These are phyloP conservation scores for Brenthis daphne DNA, from an alignment of 2,888 invertebrate species.

Conservation along the genomic window DNA sequence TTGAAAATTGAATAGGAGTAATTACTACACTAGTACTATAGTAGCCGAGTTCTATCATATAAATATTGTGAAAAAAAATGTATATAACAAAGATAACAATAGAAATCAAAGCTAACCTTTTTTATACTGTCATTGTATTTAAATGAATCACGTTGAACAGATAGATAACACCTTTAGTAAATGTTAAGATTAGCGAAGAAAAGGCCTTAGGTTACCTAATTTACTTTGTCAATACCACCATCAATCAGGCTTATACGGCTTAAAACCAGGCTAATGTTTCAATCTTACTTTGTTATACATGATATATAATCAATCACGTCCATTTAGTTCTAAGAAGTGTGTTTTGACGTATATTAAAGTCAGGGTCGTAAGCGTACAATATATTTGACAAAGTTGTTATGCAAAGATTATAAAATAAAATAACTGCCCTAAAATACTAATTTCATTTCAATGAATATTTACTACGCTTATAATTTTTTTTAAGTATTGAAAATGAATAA, in stretches of 20 bases:
- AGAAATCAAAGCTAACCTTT: too few relatives aligned
- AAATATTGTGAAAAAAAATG: too few relatives aligned
- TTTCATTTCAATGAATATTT: not conserved
- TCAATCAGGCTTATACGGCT: conserved; percentile 55
- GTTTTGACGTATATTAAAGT: conserved; percentile 6
- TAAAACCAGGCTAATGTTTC: conserved; percentile 38
- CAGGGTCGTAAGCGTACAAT: conserved; percentile 7
- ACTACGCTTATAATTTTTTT: too few relatives aligned
- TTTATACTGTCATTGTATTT: too few relatives aligned
- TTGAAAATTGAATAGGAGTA: too few relatives aligned
- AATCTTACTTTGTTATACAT: conserved; percentile 35
- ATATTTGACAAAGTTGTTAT: conserved; percentile 13
- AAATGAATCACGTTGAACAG: too few relatives aligned
- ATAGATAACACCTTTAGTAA: not conserved
- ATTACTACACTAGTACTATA: too few relatives aligned
- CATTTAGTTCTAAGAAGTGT: not conserved
- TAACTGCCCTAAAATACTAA: not conserved
- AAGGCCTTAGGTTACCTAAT: conserved; percentile 42
- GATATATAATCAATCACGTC: conserved; percentile 11
- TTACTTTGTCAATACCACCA: conserved; percentile 55
- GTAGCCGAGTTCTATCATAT: too few relatives aligned
- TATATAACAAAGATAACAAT: too few relatives aligned
- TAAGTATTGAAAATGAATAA: too few relatives aligned
- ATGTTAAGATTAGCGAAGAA: conserved; percentile 4
- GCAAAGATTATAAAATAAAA: not conserved